Evolutionary conservation across 92 coral and sea anemone species (phyloP).

Genomic region (Porites evermanni): DNA sequence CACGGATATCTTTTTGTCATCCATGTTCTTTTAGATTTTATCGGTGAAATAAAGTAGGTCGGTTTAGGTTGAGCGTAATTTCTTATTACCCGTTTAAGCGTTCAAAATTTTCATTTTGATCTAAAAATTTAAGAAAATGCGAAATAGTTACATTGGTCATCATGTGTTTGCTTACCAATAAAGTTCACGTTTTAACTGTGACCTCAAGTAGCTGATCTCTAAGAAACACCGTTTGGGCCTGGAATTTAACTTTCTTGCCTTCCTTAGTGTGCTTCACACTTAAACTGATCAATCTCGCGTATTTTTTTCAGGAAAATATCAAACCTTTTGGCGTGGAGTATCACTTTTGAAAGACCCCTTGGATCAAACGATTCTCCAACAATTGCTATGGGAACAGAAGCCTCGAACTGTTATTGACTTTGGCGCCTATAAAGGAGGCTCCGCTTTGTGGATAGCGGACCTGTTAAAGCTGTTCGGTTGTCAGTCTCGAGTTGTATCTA

Average conservation of each 20-base stretch:
- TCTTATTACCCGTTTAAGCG: too few relatives aligned
- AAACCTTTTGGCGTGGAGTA: slow-evolving; percentile 32
- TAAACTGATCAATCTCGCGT: too few relatives aligned
- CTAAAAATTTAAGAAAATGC: too few relatives aligned
- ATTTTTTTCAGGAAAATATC: slow-evolving; percentile 26
- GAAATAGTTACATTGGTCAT: too few relatives aligned
- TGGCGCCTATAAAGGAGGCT: slow-evolving; percentile 67
- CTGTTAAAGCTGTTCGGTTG: slow-evolving; percentile 43
- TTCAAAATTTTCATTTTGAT: too few relatives aligned
- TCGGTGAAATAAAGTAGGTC: too few relatives aligned
- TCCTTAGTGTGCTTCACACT: not conserved
- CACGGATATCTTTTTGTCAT: too few relatives aligned
- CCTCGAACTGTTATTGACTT: slow-evolving; percentile 56
- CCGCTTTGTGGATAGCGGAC: slow-evolving; percentile 75
- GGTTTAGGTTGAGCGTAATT: too few relatives aligned
- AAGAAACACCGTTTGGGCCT: not conserved
- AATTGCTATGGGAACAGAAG: slow-evolving; percentile 48
- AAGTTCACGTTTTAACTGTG: too few relatives aligned
- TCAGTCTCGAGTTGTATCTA: slow-evolving; percentile 46
- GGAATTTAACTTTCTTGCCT: not conserved
- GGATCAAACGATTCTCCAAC: not conserved
- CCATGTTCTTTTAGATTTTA: too few relatives aligned
- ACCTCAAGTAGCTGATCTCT: too few relatives aligned
- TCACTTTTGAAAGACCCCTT: slow-evolving; percentile 29
- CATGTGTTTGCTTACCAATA: too few relatives aligned